Base-by-base conservation (phyloP, 2,797 vertebrate genomes). In the Distichodus sexfasciatus region DNA sequence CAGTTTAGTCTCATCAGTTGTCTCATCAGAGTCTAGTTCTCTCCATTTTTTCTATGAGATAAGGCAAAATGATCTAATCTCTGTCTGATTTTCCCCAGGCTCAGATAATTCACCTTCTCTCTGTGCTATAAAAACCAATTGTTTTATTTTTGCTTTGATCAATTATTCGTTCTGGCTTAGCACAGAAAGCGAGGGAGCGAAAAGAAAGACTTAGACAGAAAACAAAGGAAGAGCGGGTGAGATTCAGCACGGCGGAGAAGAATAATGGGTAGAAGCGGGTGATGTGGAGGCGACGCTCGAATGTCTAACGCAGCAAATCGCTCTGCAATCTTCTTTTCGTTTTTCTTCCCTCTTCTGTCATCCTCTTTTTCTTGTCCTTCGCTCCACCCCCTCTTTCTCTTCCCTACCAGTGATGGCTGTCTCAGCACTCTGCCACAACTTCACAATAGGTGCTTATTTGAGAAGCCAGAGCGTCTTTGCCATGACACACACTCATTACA, bases 241-340 rank as follows among this genome's bases (percentile, higher is more conserved):
- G 36, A 43, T 38, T 47, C 44, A 38, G 47, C 44, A 26, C 53
- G 48, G 55, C 23, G 57, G 50, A 44, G 43, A 17, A 73, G 66
- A 62, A 72, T 58, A 77, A 69, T 54, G 59, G 61, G 60, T 68
- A 36, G 54, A 65, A 65, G 40, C 28, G 28, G 48, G 19, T 24
- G 55, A 36, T 43, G 64, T 75, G 79, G 84, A 76, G 81, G 79
- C 82, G 83, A 86, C 76, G 77, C 72, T 67, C 84, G 79, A 84
- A 83, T 76, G 75, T 88, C 87, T 88, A 87, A 87, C 88, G 86
- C 87, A 89, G 89, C 90, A 90, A 89, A 88, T 89, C 86, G 88
- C 86, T 83, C 86, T 81, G 81, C 87, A 90, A 89, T 90, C 87
- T 87, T 85, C 78, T 78, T 64, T 68, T 72, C 77, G 81, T 79